phyloP scores from a whole-genome alignment of 1,140 invertebrate species.

The Lepidurus packardi region DNA sequence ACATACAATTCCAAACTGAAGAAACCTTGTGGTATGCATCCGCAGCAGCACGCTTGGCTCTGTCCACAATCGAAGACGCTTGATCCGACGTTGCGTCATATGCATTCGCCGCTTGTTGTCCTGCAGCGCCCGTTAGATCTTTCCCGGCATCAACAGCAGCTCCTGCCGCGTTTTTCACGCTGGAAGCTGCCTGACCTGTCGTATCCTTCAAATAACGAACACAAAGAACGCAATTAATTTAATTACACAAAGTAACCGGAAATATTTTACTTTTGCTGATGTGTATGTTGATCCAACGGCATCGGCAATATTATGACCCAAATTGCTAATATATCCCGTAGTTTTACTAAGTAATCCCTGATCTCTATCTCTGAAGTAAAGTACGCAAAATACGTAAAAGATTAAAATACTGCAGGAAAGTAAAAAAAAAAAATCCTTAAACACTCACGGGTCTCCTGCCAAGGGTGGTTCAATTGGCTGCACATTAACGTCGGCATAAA shows the following conservation, averaged over 20 bases:
- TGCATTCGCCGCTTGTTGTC: background rate
- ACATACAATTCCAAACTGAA: no score
- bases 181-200: background rate
- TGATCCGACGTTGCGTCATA: background rate
- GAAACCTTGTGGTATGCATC: conserved; percentile 1
- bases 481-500: background rate
- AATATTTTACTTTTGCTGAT: background rate
- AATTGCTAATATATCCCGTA: background rate
- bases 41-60: background rate
- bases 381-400: background rate
- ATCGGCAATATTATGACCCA: background rate
- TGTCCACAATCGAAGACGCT: background rate
- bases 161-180: no score
- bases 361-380: background rate
- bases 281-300: background rate
- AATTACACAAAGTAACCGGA: background rate
- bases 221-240: background rate
- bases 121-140: background rate
- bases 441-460: background rate
- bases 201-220: background rate
- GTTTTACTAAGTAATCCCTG: conserved; percentile 5
- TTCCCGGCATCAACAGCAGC: background rate
- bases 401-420: background rate
- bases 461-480: background rate
- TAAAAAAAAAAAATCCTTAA: background rate